Conservation (phyloP, 2,113 vertebrate genomes). For the Corvus hawaiiensis region DNA sequence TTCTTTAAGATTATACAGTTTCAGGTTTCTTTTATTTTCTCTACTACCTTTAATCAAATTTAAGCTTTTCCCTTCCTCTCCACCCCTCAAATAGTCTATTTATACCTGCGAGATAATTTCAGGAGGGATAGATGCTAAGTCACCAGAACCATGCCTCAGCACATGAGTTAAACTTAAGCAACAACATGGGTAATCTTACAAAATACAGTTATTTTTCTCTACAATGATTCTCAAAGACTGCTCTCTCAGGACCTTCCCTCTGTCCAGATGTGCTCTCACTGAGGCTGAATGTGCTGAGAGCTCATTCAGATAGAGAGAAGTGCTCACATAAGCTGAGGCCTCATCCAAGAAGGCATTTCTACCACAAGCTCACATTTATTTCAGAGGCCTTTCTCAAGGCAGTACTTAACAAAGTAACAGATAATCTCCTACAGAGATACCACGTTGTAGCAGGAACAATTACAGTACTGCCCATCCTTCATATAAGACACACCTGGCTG, state of each 20-base stretch:
- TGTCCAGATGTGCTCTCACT: neutral
- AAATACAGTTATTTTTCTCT: neutral
- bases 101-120: neutral
- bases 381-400: neutral
- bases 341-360: neutral
- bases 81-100: neutral
- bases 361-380: neutral
- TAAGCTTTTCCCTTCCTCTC: neutral
- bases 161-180: neutral
- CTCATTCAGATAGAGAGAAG: neutral
- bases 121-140: neutral
- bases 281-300: neutral
- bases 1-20: neutral
- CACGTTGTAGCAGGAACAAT: neutral
- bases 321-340: neutral
- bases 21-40: neutral
- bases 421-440: neutral
- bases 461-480: neutral
- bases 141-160: neutral
- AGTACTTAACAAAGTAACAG: neutral
- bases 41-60: neutral
- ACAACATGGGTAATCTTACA: neutral
- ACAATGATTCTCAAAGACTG: neutral
- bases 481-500: neutral
- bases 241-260: neutral